Conservation (phyloP, 1,140 invertebrate genomes). For the Drosophila busckii region DNA sequence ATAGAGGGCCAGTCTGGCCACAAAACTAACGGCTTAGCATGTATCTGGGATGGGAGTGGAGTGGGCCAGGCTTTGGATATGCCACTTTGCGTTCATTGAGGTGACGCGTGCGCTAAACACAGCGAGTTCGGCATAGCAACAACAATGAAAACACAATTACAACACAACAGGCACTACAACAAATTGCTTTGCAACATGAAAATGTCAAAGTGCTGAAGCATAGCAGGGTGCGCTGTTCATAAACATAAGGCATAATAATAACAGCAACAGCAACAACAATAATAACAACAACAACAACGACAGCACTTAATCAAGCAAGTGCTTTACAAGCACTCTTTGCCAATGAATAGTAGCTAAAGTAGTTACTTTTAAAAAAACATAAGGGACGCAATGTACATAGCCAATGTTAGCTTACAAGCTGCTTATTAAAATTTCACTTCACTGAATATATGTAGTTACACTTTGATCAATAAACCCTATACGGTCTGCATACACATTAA, state of each 20-base stretch:
- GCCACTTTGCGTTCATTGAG: conserved; percentile 64
- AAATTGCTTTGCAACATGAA: conserved; percentile 65
- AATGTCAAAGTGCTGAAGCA: conserved; percentile 48
- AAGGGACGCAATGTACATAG: no score
- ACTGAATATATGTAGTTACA: no score
- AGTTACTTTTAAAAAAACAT: no score
- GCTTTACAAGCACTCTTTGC: conserved; percentile 33
- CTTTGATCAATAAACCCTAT: no score
- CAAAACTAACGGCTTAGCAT: background rate
- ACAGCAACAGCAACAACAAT: conserved; percentile 14
- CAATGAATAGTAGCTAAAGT: background rate
- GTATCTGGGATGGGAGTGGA: background rate
- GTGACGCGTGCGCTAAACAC: conserved; percentile 52
- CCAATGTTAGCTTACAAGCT: no score
- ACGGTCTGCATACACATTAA: no score
- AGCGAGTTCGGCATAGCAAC: conserved; percentile 32
- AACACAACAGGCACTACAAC: conserved; percentile 54
- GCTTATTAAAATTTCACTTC: no score
- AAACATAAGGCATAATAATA: conserved; percentile 61
- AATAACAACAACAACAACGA: conserved; percentile 31
- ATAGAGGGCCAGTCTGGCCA: conserved; percentile 24
- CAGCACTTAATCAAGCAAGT: conserved; percentile 58
- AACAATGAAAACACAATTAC: conserved; percentile 31
- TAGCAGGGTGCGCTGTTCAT: conserved; percentile 49
- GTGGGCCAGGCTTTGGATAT: conserved; percentile 5